These are phyloP conservation scores for Keiferia lycopersicella DNA, from an alignment of 2,888 invertebrate genomes.

Conservation along the genomic window DNA sequence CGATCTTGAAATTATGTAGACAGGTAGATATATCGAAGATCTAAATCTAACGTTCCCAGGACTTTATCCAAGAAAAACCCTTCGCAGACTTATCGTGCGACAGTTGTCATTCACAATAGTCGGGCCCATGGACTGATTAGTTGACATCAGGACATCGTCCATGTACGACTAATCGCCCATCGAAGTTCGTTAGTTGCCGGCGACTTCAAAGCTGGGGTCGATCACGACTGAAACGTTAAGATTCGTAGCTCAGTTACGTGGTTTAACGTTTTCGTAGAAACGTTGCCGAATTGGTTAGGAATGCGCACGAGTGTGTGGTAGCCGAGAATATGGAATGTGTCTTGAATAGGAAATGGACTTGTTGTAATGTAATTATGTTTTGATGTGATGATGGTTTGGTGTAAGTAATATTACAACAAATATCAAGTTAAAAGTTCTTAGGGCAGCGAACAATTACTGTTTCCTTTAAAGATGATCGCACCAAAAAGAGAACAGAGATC, in stretches of 20 bases:
- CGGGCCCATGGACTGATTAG: slow-evolving; percentile 49
- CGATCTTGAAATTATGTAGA: neutral
- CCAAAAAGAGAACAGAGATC: no score
- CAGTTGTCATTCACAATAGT: slow-evolving; percentile 50
- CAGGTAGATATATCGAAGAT: slow-evolving; percentile 6
- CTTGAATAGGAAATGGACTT: neutral
- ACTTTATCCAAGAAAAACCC: neutral
- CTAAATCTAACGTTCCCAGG: neutral
- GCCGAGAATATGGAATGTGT: neutral
- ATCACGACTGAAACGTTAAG: slow-evolving; percentile 67
- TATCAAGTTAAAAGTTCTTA: no score
- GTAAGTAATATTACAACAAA: no score
- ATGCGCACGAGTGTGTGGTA: slow-evolving; percentile 65
- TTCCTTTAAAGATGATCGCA: no score
- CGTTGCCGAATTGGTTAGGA: slow-evolving; percentile 46
- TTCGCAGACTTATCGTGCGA: slow-evolving; percentile 34
- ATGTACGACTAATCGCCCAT: slow-evolving; percentile 54
- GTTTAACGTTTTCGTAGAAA: slow-evolving; percentile 67
- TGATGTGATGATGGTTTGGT: no score
- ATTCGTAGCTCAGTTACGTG: neutral
- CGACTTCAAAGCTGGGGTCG: slow-evolving; percentile 65
- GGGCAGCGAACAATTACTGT: no score
- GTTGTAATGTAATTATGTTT: no score
- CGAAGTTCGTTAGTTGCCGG: slow-evolving; percentile 53
- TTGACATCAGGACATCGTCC: slow-evolving; percentile 41